Evolutionary conservation across 2,797 vertebrate species (phyloP), one percentile per base, ranked within the genome.

Genomic region (Crenichthys baileyi): DNA sequence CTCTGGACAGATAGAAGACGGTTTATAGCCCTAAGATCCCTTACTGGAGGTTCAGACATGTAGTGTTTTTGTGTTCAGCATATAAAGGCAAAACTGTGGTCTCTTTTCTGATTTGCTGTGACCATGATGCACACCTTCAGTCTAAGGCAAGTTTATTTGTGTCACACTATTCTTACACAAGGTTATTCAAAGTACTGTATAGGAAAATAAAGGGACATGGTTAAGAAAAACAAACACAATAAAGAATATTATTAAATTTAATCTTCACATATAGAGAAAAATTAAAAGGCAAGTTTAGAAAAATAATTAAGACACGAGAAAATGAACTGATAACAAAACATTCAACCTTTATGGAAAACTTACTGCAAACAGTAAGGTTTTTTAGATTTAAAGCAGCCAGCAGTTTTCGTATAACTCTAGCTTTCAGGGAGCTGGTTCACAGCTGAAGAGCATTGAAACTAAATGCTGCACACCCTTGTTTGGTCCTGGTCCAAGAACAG

Each of bases 21-120:
- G 93, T 93, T 94, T 93, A 93, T 90, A 70, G 84, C 77, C 85
- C 84, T 75, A 88, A 83, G 87, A 91, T 90, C 85, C 80, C 77
- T 78, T 90, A 89, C 86, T 88, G 84, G 89, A 88, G 86, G 36
- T 74, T 89, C 88, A 87, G 83, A 70, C 82, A 89, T 84, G 88
- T 83, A 85, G 83, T 84, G 80, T 53, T 85, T 86, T 85, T 85
- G 36, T 81, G 74, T 88, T 87, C 82, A 80, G 61, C 83, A 90
- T 83, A 91, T 91, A 83, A 84, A 79, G 39, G 86, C 84, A 90
- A 87, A 87, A 68, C 87, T 70, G 77, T 79, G 84, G 83, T 85
- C 87, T 90, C 77, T 86, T 44, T 73, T 70, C 76, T 80, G 76
- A 82, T 88, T 89, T 85, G 76, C 87, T 56, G 77, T 84, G 82